Base-by-base conservation (phyloP, 2,888 invertebrate species). In the Brachylomia viminalis region DNA sequence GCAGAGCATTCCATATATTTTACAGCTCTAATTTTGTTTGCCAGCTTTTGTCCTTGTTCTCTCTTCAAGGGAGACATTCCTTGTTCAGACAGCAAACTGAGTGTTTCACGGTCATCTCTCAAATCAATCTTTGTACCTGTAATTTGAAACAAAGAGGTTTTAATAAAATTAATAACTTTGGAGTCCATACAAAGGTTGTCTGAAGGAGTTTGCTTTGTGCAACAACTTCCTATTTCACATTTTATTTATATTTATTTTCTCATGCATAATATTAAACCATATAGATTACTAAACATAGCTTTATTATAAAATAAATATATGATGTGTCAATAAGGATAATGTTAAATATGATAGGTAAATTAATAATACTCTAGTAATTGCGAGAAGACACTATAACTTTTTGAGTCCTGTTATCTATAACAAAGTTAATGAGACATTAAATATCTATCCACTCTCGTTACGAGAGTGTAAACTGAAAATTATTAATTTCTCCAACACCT, bases 1-100 rank as follows among this genome's bases (percentile, higher is more conserved):
- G 99, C 99, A 74, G 99, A 99, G 96, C 99, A 99, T 97, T 99
- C 99, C 98, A 99, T 98, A 94, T 99, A 99, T 97, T 99, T 99
- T 76, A 99, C 99, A 87, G 99, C 99, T 94, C 99, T 98, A 93
- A 99, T 98, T 98, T 99, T 99, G 94, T 99, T 99, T 62, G 99
- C 99, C 97, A 99, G 97, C 95, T 99, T 99, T 94, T 99, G 99
- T 78, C 99, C 99, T 96, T 99, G 99, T 96, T 99, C 99, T 89
- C 99, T 97, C 96, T 99, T 99, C 83, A 99, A 98, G 27, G 99
- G 99, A 88, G 99, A 98, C 92, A 99, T 97, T 79, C 99, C 99
- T 97, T 99, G 99, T 94, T 99, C 99, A 61, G 99, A 98, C 86
- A 99, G 97, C 84, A 98, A 97, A 91, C 98, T 98, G 85, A 99